Percentiles rank a stretch among this genome's conserved stretches.
Conservation (phyloP, 2,797 vertebrate genomes). For the Allobates femoralis region DNA sequence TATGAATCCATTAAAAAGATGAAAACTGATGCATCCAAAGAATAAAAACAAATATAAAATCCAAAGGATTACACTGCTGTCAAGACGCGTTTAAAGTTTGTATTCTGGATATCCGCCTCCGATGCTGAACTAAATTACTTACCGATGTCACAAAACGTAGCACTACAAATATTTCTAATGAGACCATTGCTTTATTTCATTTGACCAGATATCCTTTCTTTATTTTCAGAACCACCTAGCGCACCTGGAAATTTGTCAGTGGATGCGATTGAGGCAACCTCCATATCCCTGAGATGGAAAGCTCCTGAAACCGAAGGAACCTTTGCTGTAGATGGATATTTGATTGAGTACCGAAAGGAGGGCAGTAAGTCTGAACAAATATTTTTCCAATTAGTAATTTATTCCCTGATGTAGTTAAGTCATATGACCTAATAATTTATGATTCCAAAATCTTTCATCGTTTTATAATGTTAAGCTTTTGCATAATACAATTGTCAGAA, state of each 20-base stretch:
- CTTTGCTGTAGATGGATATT: constrained; percentile 85
- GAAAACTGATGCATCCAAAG: too few species aligned
- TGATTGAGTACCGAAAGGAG: constrained; percentile 87
- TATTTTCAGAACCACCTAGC: constrained; percentile 81
- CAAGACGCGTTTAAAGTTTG: too few species aligned
- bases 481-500: too few species aligned
- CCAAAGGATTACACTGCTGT: too few species aligned
- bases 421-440: neutral
- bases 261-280: constrained; percentile 84
- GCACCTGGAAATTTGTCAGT: constrained; percentile 79
- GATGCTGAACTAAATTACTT: too few species aligned
- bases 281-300: constrained; percentile 86
- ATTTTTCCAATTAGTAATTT: constrained; percentile 1
- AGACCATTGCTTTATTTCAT: neutral
- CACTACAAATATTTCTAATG: neutral
- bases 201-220: neutral
- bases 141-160: neutral
- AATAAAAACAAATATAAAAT: too few species aligned
- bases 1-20: too few species aligned
- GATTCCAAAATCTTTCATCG: neutral
- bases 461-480: too few species aligned
- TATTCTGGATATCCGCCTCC: too few species aligned
- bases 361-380: constrained; percentile 82
- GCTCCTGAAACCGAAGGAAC: constrained; percentile 79
- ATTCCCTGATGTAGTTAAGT: neutral